Evolutionary conservation across 2,888 invertebrate genomes (phyloP).

Genomic region (Scelioninae gen. 1): DNA sequence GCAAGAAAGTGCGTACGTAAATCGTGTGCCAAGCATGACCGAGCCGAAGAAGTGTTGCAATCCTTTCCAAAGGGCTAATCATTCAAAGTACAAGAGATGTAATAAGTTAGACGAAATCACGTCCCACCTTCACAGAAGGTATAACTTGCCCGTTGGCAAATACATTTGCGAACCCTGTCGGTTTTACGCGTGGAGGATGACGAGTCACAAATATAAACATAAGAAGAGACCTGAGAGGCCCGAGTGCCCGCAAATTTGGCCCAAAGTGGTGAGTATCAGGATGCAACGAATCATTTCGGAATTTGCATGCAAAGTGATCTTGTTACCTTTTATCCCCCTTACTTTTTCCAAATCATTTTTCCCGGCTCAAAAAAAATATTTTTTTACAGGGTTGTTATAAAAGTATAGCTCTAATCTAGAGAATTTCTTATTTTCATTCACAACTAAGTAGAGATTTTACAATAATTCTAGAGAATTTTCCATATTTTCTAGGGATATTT

Average conservation of each 20-base stretch:
- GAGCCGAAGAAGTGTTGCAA: slow-evolving; percentile 69
- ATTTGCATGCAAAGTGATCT: slow-evolving; percentile 66
- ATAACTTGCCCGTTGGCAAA: slow-evolving; percentile 69
- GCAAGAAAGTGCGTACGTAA: slow-evolving; percentile 60
- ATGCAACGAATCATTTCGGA: slow-evolving; percentile 60
- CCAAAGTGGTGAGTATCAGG: slow-evolving; percentile 64
- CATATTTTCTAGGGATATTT: no score
- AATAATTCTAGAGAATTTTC: no score
- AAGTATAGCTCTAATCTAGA: background rate
- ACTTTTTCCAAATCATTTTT: slow-evolving; percentile 4
- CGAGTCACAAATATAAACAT: slow-evolving; percentile 70
- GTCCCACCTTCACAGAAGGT: slow-evolving; percentile 68
- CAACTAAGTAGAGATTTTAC: no score
- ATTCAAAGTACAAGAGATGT: slow-evolving; percentile 71
- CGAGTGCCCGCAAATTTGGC: slow-evolving; percentile 59
- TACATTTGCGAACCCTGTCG: slow-evolving; percentile 71
- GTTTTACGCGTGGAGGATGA: slow-evolving; percentile 71
- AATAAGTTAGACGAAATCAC: slow-evolving; percentile 70
- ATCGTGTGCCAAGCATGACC: slow-evolving; percentile 61
- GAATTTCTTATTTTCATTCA: no score
- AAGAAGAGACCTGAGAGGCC: slow-evolving; percentile 68
- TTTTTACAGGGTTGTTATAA: slow-evolving; percentile 15
- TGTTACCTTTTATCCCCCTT: slow-evolving; percentile 22
- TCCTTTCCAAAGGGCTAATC: slow-evolving; percentile 70
- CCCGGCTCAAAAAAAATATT: background rate